Percentiles rank a stretch among this genome's conserved stretches.
phyloP scores from a whole-genome alignment of 1,140 invertebrate genomes.

The Drosophila eugracilis region DNA sequence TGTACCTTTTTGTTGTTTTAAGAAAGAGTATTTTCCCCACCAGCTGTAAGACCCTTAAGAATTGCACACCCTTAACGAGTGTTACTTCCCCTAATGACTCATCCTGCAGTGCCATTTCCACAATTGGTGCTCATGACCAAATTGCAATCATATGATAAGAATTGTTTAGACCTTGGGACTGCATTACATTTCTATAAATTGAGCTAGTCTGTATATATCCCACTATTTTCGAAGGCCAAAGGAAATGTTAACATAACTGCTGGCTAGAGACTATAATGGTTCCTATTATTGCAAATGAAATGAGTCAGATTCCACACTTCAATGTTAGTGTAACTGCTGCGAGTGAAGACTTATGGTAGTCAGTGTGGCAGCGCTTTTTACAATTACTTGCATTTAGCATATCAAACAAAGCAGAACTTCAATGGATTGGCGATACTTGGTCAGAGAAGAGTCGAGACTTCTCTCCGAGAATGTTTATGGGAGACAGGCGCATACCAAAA shows the following conservation, averaged over 20 bases:
- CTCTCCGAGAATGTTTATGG: constrained; percentile 41
- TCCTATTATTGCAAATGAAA: not conserved
- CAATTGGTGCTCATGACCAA: not conserved
- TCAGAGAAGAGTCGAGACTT: constrained; percentile 13
- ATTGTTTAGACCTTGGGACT: constrained; percentile 15
- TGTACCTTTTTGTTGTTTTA: no score
- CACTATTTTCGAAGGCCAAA: constrained; percentile 1
- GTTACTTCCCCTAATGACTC: constrained; percentile 8
- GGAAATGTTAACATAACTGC: constrained; percentile 1
- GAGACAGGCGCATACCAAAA: constrained; percentile 40
- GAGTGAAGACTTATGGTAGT: constrained; percentile 1
- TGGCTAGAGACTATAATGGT: constrained; percentile 1
- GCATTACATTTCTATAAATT: constrained; percentile 1
- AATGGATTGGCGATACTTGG: constrained; percentile 35
- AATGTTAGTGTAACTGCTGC: not conserved
- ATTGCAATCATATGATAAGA: not conserved
- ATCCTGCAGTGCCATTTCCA: constrained; percentile 3
- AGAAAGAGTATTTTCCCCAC: no score
- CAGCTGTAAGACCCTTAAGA: not conserved
- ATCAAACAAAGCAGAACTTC: constrained; percentile 67
- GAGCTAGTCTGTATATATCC: not conserved
- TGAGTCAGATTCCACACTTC: not conserved
- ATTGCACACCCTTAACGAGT: not conserved
- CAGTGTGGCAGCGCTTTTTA: constrained; percentile 43
- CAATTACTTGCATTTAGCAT: constrained; percentile 58